Evolutionary conservation across 1,140 invertebrate species (phyloP), one percentile per base, ranked within the genome.

Genomic region (Nixonia krombeini): DNA sequence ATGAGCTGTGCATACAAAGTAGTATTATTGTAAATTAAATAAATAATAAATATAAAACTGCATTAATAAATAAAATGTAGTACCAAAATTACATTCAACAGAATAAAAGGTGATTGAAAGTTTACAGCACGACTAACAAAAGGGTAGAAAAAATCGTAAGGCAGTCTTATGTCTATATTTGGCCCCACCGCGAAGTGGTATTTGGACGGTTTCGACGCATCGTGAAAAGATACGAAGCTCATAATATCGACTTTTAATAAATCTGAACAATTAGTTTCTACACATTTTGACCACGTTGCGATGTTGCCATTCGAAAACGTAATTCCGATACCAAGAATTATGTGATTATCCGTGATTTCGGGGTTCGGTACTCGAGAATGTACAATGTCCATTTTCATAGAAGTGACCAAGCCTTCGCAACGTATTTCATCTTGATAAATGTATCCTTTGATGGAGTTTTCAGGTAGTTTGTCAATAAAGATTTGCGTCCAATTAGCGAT

Each of bases 91-190:
- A 40, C 18, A 29, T 9, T 29, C 15, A 46, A 40, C 40, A 52
- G 6, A 29, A 25, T 9, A 28, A 52, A 37, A 40, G 23, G 33
- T 18, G 49, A 23, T 41, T 25, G 0, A 33, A 25, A 51, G 38
- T n/a, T 57, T 35, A 45, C 59, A 38, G 56, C 59, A 42, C 49
- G 23, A 61, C 69, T 80, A 21, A 84, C 53, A 45, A 92, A 91
- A 18, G 91, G 91, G 77, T 92, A 91, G 75, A 91, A 92, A 74
- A 92, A 92, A 74, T 92, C 90, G 45, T 87, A 83, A 1, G 91
- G 91, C 7, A 92, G 80, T 72, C 86, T 87, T 26, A 90, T 83
- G 52, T 89, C 86, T 49, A 90, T 84, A 37, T 88, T 86, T 25
- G 90, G 89, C 15, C 87, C 86, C 50, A 87, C 85, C 13, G 87